Evolutionary conservation across 2,888 invertebrate genomes (phyloP).

Genomic region (Rhyacophila evoluta): DNA sequence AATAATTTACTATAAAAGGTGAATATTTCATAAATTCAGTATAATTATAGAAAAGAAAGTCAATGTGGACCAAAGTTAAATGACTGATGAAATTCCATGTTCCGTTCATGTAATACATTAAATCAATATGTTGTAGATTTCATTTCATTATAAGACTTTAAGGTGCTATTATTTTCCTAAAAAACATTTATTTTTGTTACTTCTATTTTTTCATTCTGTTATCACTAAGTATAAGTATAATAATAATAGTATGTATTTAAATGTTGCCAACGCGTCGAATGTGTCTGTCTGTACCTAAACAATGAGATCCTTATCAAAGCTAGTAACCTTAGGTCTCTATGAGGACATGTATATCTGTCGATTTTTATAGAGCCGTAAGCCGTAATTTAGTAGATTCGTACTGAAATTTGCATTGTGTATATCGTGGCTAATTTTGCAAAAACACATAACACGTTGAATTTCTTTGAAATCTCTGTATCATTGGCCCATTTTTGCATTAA

Average conservation of each 20-base stretch:
- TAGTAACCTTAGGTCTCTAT: too few species aligned
- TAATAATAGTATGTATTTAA: not conserved
- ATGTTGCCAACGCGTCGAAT: not conserved
- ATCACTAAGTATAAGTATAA: not conserved
- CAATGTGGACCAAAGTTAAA: too few species aligned
- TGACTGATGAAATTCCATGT: not conserved
- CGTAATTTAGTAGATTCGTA: too few species aligned
- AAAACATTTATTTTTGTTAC: slow-evolving; percentile 1
- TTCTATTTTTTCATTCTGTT: not conserved
- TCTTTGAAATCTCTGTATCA: too few species aligned
- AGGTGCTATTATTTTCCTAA: not conserved
- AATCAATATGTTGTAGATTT: not conserved
- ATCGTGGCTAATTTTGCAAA: too few species aligned
- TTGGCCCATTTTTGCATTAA: too few species aligned
- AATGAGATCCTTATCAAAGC: too few species aligned
- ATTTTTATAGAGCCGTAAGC: too few species aligned
- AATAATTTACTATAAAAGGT: not conserved
- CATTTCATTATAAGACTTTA: not conserved
- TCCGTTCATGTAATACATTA: not conserved
- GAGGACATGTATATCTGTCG: too few species aligned
- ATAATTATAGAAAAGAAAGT: too few species aligned
- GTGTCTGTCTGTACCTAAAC: not conserved
- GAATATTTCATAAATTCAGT: not conserved
- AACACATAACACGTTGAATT: too few species aligned
- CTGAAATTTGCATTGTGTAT: too few species aligned